Evolutionary conservation across 2,888 invertebrate genomes (phyloP), one percentile per base, ranked within the genome.

Genomic region (Caenorhabditis angaria): DNA sequence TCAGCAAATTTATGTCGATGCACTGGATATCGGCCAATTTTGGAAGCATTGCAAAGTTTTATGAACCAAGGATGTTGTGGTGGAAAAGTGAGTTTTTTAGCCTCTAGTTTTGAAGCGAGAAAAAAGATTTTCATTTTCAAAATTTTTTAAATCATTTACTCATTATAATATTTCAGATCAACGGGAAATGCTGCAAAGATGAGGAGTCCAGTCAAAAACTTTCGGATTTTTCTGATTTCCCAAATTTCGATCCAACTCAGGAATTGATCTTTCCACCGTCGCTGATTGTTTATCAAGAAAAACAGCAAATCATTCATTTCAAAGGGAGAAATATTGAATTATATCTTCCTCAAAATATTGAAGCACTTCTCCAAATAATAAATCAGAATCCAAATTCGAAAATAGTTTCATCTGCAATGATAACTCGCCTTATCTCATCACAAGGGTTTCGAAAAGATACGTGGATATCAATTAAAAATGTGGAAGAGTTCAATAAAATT

Each of bases 251-350:
- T 89, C 90, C 92, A 0, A 90, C 92, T 0, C 94, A 94, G 88
- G 95, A 95, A 88, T 92, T 93, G 2, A 94, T 95, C 80, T 95
- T 95, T 86, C 95, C 95, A 25, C 93, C 94, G 10, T 94, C 94
- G 87, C 89, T 95, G 62, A 55, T 60, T 61, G 58, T 57, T 2
- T 55, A 20, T 28, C 29, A 22, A 14, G 64, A 72, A 20, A n/a
- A 27, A 6, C 14, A 51, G 6, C 29, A 61, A 0, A 18, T 41
- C 25, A 20, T 6, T 65, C 92, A 61, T 50, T 28, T 22, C 62
- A 10, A 51, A 48, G 48, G 65, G 64, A 35, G 10, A 22, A 18
- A 64, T 25, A 27, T 72, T 10, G 29, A 57, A 41, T 25, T 72
- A 0, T 4, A 18, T 1, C 18, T 75, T 51, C 77, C 77, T 1